A percentile compares a stretch with the other conserved stretches of the same genome.
These are phyloP conservation scores for Thunnus albacares DNA, from an alignment of 2,797 vertebrate genomes.

Conservation along the genomic window DNA sequence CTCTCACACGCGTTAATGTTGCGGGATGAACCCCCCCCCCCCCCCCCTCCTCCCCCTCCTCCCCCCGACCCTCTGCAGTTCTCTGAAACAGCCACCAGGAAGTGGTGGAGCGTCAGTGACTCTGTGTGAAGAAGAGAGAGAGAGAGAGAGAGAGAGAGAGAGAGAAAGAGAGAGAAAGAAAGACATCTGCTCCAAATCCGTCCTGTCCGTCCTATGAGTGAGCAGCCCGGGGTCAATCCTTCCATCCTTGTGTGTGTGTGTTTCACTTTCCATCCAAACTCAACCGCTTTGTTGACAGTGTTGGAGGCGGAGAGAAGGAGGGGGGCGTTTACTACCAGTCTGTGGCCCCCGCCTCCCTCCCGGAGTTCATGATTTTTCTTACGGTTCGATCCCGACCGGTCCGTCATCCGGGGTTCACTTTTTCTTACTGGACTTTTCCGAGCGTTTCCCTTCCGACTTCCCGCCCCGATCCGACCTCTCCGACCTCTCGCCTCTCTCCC, in stretches of 20 bases:
- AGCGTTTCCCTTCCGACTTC: constrained; percentile 86
- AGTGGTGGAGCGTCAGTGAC: constrained; percentile 46
- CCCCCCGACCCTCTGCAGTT: constrained; percentile 50
- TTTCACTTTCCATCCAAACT: constrained; percentile 64
- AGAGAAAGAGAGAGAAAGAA: constrained; percentile 44
- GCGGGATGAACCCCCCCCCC: constrained; percentile 39
- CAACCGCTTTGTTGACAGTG: constrained; percentile 57
- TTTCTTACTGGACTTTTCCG: constrained; percentile 89
- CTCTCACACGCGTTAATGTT: constrained; percentile 35
- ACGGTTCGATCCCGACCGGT: constrained; percentile 48
- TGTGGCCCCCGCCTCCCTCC: constrained; percentile 62
- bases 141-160: constrained; percentile 34
- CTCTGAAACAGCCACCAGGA: constrained; percentile 63
- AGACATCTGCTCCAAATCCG: constrained; percentile 61
- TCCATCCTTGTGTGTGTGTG: constrained; percentile 35
- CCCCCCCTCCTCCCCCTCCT: too few species aligned
- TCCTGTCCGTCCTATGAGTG: constrained; percentile 52
- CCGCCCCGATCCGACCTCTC: constrained; percentile 79
- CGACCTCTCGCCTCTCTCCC: constrained; percentile 70
- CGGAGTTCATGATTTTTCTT: constrained; percentile 30
- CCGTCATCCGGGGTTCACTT: constrained; percentile 83
- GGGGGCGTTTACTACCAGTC: constrained; percentile 59
- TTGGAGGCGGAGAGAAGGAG: constrained; percentile 64
- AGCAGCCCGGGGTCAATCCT: constrained; percentile 59
- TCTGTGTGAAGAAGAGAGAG: constrained; percentile 62